Base-by-base conservation (phyloP, 2,888 invertebrate species). In the Willowsia nigromaculata region DNA sequence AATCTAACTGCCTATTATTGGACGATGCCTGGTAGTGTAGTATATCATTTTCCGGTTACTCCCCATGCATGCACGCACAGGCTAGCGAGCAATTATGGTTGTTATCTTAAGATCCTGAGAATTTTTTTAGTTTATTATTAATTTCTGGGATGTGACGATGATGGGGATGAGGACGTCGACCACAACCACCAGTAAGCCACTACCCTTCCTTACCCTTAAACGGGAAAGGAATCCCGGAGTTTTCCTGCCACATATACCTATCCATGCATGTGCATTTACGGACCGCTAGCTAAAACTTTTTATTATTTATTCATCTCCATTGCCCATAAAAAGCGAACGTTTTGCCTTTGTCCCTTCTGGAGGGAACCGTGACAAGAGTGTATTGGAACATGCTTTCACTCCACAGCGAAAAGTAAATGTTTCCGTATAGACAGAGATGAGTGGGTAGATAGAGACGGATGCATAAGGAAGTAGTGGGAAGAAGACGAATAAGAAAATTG, bases 271-370 rank as follows among this genome's bases (percentile, higher is more conserved):
- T n/a, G n/a, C n/a, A n/a, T n/a, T n/a, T 4, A 43, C 22, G 18
- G 4, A 37, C 22, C 74, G 13, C 0, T 15, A 43, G n/a, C 27
- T 47, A 25, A 9, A 71, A 71, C 15, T 71, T 78, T 30, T 78
- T 53, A 78, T 78, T 78, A 78, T 78, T 78, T 78, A 78, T 78
- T 78, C 78, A 78, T 78, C 78, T 78, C n/a, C 53, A 53, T 50
- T 30, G 50, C 78, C 53, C 78, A 78, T 78, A 78, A 78, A 78
- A 53, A 50, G 50, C 0, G 53, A 78, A 53, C 30, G 30, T 53
- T 78, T 47, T 40, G 9, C 27, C 71, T n/a, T n/a, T n/a, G 33
- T 7, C 3, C 15, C 13, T 5, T 27, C 13, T 7, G 47, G 11
- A 9, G 5, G 6, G n/a, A 15, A n/a, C 18, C 1, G 1, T 50